A percentile compares a stretch with the other conserved stretches of the same genome.
Evolutionary conservation across 2,888 invertebrate species (phyloP).

Genomic region (Cheiracanthium punctorium): DNA sequence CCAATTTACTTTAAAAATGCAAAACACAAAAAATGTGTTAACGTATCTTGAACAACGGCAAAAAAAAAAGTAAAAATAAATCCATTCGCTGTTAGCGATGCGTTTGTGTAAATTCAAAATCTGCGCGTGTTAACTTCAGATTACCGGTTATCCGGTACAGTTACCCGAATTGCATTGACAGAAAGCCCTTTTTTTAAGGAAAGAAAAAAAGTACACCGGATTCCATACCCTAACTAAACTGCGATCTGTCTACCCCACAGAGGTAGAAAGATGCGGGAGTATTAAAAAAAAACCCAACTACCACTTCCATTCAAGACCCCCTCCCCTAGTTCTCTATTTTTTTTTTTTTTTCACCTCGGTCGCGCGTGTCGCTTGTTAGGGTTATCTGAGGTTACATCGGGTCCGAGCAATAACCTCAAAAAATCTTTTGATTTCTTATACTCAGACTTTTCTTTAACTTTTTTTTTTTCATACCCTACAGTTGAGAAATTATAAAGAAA

Average conservation of each 20-base stretch:
- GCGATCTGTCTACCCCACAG: not conserved
- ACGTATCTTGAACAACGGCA: too few relatives aligned
- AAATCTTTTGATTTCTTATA: conserved; percentile 28
- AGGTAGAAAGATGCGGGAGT: conserved; percentile 42
- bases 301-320: conserved; percentile 7
- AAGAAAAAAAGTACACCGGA: conserved; percentile 6
- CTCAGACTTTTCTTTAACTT: conserved; percentile 35
- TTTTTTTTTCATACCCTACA: conserved; percentile 26
- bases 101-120: not conserved
- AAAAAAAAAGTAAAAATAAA: too few relatives aligned
- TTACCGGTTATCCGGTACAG: conserved; percentile 53
- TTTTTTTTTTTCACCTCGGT: conserved; percentile 12
- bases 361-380: conserved; percentile 54
- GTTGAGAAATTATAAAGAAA: conserved; percentile 8
- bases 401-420: conserved; percentile 57
- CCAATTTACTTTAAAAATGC: too few relatives aligned
- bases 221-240: conserved; percentile 28
- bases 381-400: conserved; percentile 48
- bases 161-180: conserved; percentile 39
- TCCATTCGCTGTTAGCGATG: too few relatives aligned
- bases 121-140: not conserved
- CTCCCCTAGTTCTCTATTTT: conserved; percentile 10
- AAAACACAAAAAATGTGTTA: too few relatives aligned
- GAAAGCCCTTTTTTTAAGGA: conserved; percentile 2
- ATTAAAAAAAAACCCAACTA: not conserved